A percentile compares a stretch with the other conserved stretches of the same genome.
Evolutionary conservation across 2,888 invertebrate species (phyloP).

Genomic region (Hymenopus coronatus): DNA sequence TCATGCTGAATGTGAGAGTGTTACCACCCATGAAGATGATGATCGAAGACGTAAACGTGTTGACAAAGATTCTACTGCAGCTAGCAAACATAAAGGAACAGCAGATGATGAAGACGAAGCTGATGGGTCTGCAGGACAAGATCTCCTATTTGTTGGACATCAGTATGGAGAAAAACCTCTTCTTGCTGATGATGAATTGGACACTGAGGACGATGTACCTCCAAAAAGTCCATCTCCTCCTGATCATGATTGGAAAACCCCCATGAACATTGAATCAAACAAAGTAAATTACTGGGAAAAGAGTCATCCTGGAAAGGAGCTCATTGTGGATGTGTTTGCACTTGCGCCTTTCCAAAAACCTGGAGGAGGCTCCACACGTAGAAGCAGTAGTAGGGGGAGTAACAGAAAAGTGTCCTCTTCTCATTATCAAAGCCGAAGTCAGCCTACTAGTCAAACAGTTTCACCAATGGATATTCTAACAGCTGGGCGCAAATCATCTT

Average conservation of each 20-base stretch:
- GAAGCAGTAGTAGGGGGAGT: constrained; percentile 21
- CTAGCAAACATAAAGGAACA: neutral
- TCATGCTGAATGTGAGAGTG: constrained; percentile 69
- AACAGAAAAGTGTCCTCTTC: neutral
- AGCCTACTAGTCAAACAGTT: constrained; percentile 33
- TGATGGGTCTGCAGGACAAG: constrained; percentile 41
- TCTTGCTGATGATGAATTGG: constrained; percentile 74
- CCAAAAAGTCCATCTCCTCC: constrained; percentile 17
- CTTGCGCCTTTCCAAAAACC: constrained; percentile 60
- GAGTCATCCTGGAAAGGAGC: constrained; percentile 39
- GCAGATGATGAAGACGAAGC: constrained; percentile 15
- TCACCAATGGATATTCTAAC: constrained; percentile 31
- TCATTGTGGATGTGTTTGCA: constrained; percentile 63
- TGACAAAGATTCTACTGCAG: constrained; percentile 39
- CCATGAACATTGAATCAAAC: neutral
- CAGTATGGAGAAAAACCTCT: constrained; percentile 73
- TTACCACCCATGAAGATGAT: constrained; percentile 58
- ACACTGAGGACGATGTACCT: constrained; percentile 51
- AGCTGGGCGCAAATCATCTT: constrained; percentile 25
- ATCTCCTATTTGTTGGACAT: constrained; percentile 66
- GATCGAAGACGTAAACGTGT: constrained; percentile 41
- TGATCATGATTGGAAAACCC: neutral
- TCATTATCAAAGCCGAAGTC: constrained; percentile 29
- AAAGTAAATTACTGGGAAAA: constrained; percentile 2
- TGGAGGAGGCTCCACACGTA: neutral